Evolutionary conservation across 2,113 vertebrate genomes (phyloP).

Genomic region (Phalacrocorax pelagicus): DNA sequence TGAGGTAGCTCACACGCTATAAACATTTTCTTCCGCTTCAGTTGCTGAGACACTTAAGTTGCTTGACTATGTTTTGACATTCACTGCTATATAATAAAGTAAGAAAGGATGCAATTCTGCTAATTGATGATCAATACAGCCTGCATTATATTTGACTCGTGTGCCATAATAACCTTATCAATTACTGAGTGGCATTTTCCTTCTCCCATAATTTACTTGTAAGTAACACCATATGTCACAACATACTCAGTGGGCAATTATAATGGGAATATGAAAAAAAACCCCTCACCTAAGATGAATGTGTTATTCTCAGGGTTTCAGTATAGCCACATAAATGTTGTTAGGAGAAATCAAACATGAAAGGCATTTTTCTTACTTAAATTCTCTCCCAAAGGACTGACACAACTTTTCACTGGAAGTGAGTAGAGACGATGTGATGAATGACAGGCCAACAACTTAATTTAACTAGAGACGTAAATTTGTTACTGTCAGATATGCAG

Average conservation of each 20-base stretch:
- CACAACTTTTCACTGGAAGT: background rate
- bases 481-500: slow-evolving; percentile 4
- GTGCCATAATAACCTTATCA: background rate
- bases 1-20: background rate
- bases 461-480: background rate
- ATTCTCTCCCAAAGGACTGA: background rate
- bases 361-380: background rate
- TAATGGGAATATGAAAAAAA: background rate
- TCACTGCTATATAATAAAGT: background rate
- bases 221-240: background rate
- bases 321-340: background rate
- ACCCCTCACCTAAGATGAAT: background rate
- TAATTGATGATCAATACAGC: background rate
- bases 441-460: slow-evolving; percentile 16
- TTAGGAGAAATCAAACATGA: background rate
- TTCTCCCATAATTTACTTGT: background rate
- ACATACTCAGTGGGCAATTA: background rate
- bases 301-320: background rate
- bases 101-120: background rate
- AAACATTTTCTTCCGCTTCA: background rate
- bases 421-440: slow-evolving; percentile 5
- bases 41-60: background rate
- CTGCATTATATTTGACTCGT: background rate
- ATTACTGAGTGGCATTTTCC: background rate
- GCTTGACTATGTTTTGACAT: background rate